A percentile compares a stretch with the other conserved stretches of the same genome.
Evolutionary conservation across 2,113 vertebrate genomes (phyloP).

Genomic region (Siniperca chuatsi): DNA sequence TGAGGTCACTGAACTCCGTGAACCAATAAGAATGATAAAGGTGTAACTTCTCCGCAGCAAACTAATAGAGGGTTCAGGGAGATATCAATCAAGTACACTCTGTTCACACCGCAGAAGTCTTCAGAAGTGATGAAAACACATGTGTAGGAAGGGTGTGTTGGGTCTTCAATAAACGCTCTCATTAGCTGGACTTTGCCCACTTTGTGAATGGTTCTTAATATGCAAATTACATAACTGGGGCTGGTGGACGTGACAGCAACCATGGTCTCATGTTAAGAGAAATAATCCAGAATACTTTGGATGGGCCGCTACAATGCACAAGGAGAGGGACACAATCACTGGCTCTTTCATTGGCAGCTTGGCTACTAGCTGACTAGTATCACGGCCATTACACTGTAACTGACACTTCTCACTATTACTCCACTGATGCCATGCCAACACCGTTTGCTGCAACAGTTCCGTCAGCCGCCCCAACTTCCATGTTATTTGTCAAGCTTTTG

Average conservation of each 20-base stretch:
- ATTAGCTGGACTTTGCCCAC: not conserved
- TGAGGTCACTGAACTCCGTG: not conserved
- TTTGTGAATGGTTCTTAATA: not conserved
- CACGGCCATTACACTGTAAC: not conserved
- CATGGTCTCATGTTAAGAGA: not conserved
- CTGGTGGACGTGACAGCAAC: not conserved
- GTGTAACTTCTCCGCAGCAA: not conserved
- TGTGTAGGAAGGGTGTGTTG: too few species aligned
- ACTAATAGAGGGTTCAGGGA: too few species aligned
- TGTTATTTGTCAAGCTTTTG: not conserved
- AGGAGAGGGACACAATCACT: too few species aligned
- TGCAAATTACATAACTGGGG: not conserved
- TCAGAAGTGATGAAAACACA: too few species aligned
- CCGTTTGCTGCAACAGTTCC: not conserved
- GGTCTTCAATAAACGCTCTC: not conserved
- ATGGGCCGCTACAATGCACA: too few species aligned
- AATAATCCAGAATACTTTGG: not conserved
- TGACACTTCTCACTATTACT: not conserved
- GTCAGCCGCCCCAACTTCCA: too few species aligned
- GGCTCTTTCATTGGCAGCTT: too few species aligned
- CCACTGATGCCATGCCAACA: not conserved
- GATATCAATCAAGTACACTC: not conserved
- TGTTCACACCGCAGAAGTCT: too few species aligned
- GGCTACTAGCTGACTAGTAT: not conserved
- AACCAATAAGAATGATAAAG: not conserved